Conservation (phyloP, 2,797 vertebrate species). For the Coregonus suidteri region DNA sequence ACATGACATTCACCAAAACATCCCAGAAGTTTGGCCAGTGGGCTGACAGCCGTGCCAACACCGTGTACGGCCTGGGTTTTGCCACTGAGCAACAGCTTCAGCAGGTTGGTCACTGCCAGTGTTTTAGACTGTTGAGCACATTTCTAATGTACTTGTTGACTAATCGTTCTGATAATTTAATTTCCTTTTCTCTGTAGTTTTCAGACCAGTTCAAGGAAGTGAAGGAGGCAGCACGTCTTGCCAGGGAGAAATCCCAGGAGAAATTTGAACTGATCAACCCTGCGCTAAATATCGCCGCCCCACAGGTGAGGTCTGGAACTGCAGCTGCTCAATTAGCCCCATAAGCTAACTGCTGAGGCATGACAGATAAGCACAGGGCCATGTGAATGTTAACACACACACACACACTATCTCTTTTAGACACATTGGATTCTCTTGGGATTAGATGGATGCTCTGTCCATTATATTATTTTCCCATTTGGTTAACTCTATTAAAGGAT, state of each 20-base stretch:
- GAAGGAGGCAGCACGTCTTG: slow-evolving; percentile 89
- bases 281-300: slow-evolving; percentile 84
- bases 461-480: slow-evolving; percentile 54
- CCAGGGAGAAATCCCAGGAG: slow-evolving; percentile 95
- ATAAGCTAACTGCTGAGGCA: neutral
- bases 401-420: slow-evolving; percentile 49
- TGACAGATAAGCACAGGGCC: neutral
- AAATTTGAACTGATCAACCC: slow-evolving; percentile 90
- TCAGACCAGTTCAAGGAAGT: slow-evolving; percentile 96
- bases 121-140: neutral
- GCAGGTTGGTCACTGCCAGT: slow-evolving; percentile 75
- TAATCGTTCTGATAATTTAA: neutral
- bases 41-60: slow-evolving; percentile 96
- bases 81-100: slow-evolving; percentile 91
- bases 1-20: slow-evolving; percentile 98
- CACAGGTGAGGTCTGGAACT: slow-evolving; percentile 80
- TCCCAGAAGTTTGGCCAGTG: slow-evolving; percentile 98
- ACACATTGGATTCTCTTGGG: slow-evolving; percentile 35
- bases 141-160: neutral
- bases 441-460: slow-evolving; percentile 52
- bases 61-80: slow-evolving; percentile 93
- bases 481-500: slow-evolving; percentile 64
- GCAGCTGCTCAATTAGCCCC: slow-evolving; percentile 1
- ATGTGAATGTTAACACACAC: slow-evolving; percentile 5
- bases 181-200: slow-evolving; percentile 75